Percentiles rank a stretch among this genome's conserved stretches.
Evolutionary conservation across 2,888 invertebrate species (phyloP).

Genomic region (Junonia oenone): DNA sequence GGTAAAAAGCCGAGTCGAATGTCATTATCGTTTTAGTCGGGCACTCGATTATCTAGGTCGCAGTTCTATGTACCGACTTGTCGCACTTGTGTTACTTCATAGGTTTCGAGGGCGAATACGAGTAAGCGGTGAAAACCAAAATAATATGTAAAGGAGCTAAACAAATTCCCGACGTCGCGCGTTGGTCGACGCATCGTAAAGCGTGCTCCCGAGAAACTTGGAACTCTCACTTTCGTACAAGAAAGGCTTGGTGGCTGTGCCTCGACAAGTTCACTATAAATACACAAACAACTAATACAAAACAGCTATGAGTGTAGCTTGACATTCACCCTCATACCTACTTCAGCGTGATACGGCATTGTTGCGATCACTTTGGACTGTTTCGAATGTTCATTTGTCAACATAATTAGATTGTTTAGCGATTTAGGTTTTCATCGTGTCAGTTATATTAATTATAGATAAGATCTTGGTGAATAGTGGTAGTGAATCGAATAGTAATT

Average conservation of each 20-base stretch:
- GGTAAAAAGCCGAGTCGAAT: conserved; percentile 24
- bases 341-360: conserved; percentile 1
- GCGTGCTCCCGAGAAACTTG: conserved; percentile 58
- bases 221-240: conserved; percentile 69
- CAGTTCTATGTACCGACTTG: not conserved
- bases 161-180: conserved; percentile 42
- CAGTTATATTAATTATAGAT: too few species aligned
- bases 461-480: not conserved
- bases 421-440: not conserved
- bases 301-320: conserved; percentile 45
- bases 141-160: conserved; percentile 34
- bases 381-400: not conserved
- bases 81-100: not conserved
- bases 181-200: conserved; percentile 44
- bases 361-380: not conserved
- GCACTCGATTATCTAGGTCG: conserved; percentile 7
- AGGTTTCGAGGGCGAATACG: not conserved
- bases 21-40: conserved; percentile 20
- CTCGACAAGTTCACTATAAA: conserved; percentile 50
- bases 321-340: conserved; percentile 45
- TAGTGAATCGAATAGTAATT: not conserved
- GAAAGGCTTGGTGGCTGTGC: conserved; percentile 57
- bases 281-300: conserved; percentile 47
- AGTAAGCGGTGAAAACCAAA: conserved; percentile 8
- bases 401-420: not conserved